phyloP scores from a whole-genome alignment of 2,797 vertebrate species.

The Sternotherus odoratus region DNA sequence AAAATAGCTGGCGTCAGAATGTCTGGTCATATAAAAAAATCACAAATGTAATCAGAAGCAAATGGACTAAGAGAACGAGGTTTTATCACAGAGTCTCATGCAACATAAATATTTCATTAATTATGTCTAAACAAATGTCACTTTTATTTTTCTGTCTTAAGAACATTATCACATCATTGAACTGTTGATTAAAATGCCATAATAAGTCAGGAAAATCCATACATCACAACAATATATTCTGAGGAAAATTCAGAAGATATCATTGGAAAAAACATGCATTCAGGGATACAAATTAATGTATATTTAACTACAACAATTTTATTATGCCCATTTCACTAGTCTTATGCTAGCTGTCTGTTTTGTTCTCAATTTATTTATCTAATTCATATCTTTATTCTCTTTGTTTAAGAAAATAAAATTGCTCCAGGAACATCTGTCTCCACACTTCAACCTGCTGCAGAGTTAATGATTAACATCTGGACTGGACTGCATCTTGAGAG shows the following conservation, averaged over 20 bases:
- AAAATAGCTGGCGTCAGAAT: conserved; percentile 86
- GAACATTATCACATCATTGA: conserved; percentile 84
- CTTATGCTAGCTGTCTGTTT: conserved; percentile 67
- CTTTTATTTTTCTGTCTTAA: conserved; percentile 82
- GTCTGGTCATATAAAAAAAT: conserved; percentile 86
- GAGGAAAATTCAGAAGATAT: conserved; percentile 51
- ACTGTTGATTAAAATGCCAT: conserved; percentile 81
- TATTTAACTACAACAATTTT: conserved; percentile 68
- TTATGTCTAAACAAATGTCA: conserved; percentile 85
- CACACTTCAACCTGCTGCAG: conserved; percentile 67
- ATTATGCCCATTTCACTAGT: conserved; percentile 49
- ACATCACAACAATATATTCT: conserved; percentile 62
- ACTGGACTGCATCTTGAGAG: conserved; percentile 21
- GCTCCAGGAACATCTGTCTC: conserved; percentile 72
- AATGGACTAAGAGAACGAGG: conserved; percentile 81
- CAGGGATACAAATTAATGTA: conserved; percentile 66
- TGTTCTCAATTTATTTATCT: conserved; percentile 64
- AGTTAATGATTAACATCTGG: conserved; percentile 72
- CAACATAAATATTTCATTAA: conserved; percentile 87
- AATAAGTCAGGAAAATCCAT: conserved; percentile 72
- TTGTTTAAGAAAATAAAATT: conserved; percentile 61
- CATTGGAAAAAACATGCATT: conserved; percentile 46
- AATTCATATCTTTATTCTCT: conserved; percentile 64
- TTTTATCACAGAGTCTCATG: conserved; percentile 83
- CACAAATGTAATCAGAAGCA: conserved; percentile 87